Evolutionary conservation across 2,797 vertebrate genomes (phyloP).

Genomic region (Onychomys torridus): DNA sequence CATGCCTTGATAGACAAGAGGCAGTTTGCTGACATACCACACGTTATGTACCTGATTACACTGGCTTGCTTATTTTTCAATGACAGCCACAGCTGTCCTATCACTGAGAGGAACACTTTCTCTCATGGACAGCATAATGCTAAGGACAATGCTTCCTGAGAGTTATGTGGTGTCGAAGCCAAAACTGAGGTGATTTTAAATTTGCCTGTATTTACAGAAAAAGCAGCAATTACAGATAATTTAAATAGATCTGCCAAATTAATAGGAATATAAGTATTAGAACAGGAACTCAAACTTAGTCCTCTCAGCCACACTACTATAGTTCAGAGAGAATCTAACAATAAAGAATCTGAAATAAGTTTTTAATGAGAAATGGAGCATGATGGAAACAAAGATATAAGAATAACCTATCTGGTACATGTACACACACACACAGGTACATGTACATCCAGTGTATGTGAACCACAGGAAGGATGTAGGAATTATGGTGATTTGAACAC

Average conservation of each 20-base stretch:
- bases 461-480: not conserved
- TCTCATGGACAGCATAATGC: not conserved
- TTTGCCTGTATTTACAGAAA: not conserved
- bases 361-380: conserved; percentile 5
- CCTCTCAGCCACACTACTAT: not conserved
- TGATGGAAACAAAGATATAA: not conserved
- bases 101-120: conserved; percentile 17
- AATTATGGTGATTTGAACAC: not conserved
- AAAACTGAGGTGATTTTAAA: not conserved
- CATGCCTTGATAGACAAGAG: not conserved
- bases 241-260: not conserved
- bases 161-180: conserved; percentile 30
- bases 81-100: not conserved
- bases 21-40: not conserved
- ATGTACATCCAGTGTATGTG: not conserved
- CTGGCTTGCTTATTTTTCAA: not conserved
- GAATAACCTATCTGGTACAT: not conserved
- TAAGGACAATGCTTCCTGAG: not conserved
- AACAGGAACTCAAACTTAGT: not conserved
- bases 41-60: not conserved
- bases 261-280: not conserved
- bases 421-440: not conserved
- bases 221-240: not conserved
- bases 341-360: not conserved
- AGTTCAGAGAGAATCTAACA: not conserved